Conservation (phyloP, 2,797 vertebrate species). For the Leptoclinus maculatus region DNA sequence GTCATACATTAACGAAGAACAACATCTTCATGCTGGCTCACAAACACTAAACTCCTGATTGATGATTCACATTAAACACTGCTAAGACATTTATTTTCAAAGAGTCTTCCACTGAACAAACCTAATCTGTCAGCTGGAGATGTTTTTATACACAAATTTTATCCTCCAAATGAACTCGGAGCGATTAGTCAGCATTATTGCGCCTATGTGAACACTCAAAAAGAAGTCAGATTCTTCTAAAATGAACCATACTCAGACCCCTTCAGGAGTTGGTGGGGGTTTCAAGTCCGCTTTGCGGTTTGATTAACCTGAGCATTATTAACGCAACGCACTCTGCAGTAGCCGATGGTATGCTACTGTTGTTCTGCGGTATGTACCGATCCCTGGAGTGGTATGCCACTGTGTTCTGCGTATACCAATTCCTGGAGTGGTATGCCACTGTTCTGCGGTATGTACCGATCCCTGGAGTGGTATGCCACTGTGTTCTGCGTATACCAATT, state of each 20-base stretch:
- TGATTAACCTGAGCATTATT: too few relatives aligned
- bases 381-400: too few relatives aligned
- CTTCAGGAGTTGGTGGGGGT: neutral
- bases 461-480: too few relatives aligned
- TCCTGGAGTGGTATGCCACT: too few relatives aligned
- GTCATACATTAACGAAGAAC: too few relatives aligned
- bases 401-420: too few relatives aligned
- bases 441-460: too few relatives aligned
- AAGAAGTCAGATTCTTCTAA: neutral
- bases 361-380: too few relatives aligned
- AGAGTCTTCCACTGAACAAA: neutral
- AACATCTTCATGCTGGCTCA: neutral
- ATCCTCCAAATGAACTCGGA: neutral
- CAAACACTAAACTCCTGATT: neutral
- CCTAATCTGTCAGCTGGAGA: neutral
- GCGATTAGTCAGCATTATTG: neutral
- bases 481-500: too few relatives aligned
- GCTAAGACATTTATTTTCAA: neutral
- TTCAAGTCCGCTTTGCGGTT: too few relatives aligned
- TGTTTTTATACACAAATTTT: neutral
- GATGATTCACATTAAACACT: neutral
- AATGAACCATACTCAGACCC: neutral
- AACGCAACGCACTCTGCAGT: too few relatives aligned
- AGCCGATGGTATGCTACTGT: too few relatives aligned
- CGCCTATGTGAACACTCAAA: neutral